phyloP scores from a whole-genome alignment of 2,888 invertebrate genomes.

The Ypsolopha sequella region DNA sequence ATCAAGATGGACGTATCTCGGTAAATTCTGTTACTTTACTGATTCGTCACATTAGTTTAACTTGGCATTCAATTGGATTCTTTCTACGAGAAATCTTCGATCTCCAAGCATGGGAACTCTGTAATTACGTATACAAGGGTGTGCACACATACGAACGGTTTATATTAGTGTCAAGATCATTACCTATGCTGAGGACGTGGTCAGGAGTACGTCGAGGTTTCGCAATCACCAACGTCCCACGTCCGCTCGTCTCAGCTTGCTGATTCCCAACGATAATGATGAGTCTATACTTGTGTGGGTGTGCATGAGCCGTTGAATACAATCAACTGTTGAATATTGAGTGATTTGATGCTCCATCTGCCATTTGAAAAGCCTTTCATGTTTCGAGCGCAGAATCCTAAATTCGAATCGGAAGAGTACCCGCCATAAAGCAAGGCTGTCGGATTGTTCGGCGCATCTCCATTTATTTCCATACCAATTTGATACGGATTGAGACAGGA shows the following conservation, averaged over 20 bases:
- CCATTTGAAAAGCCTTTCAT: neutral
- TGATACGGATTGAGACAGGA: slow-evolving; percentile 34
- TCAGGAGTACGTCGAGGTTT: slow-evolving; percentile 41
- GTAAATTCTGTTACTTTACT: too few relatives aligned
- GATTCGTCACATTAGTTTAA: too few relatives aligned
- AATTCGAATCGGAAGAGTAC: slow-evolving; percentile 15
- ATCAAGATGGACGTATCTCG: slow-evolving; percentile 3
- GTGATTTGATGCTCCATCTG: neutral
- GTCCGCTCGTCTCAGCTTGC: slow-evolving; percentile 25
- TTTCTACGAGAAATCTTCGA: slow-evolving; percentile 9
- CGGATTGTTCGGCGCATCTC: slow-evolving; percentile 21
- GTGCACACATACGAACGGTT: slow-evolving; percentile 16
- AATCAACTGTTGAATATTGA: neutral
- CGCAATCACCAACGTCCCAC: slow-evolving; percentile 31
- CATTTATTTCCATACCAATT: slow-evolving; percentile 42
- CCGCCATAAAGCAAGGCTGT: slow-evolving; percentile 19
- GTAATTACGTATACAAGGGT: slow-evolving; percentile 22
- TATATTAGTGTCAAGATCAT: slow-evolving; percentile 35
- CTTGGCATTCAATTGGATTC: neutral
- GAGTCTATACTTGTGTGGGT: slow-evolving; percentile 9
- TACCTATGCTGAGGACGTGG: slow-evolving; percentile 37
- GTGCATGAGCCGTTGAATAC: neutral
- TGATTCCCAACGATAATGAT: slow-evolving; percentile 20
- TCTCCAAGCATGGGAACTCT: slow-evolving; percentile 6
- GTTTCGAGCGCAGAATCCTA: neutral